These are phyloP conservation scores for Chaenogobius annularis DNA, from an alignment of 2,113 vertebrate species.

Conservation along the genomic window DNA sequence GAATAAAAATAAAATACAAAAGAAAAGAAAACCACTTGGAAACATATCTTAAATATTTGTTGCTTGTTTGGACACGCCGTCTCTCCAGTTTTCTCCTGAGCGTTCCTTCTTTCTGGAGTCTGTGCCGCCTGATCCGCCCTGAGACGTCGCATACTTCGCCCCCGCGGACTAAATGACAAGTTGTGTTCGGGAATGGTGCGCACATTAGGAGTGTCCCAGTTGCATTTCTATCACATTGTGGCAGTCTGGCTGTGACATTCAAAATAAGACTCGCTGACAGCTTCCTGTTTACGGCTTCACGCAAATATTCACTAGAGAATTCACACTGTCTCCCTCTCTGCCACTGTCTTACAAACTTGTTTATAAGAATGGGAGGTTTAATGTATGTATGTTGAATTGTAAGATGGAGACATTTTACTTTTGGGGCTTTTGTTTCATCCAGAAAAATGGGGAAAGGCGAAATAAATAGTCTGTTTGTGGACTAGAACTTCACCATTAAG, in stretches of 20 bases:
- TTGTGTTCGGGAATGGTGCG: slow-evolving; percentile 15
- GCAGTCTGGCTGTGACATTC: slow-evolving; percentile 6
- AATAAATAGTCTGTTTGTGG: not conserved
- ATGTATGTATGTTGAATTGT: not conserved
- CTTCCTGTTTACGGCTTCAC: slow-evolving; percentile 8
- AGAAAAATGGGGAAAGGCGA: not conserved
- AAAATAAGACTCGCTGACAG: slow-evolving; percentile 5
- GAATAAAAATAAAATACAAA: too few species aligned
- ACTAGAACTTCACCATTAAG: not conserved
- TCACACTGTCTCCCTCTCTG: not conserved
- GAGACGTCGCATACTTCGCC: not conserved
- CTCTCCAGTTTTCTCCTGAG: not conserved
- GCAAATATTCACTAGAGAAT: slow-evolving; percentile 10
- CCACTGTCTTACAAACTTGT: not conserved
- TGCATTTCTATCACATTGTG: slow-evolving; percentile 1
- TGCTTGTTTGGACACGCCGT: not conserved
- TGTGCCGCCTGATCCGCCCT: not conserved
- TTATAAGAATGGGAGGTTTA: not conserved
- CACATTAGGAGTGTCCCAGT: slow-evolving; percentile 10
- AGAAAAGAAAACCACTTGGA: too few species aligned
- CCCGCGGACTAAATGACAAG: slow-evolving; percentile 16
- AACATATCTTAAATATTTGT: not conserved
- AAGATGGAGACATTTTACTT: not conserved
- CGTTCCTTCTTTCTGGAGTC: not conserved
- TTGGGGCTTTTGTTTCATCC: not conserved